These are phyloP conservation scores for Engystomops pustulosus DNA, from an alignment of 2,113 vertebrate genomes.

Conservation along the genomic window DNA sequence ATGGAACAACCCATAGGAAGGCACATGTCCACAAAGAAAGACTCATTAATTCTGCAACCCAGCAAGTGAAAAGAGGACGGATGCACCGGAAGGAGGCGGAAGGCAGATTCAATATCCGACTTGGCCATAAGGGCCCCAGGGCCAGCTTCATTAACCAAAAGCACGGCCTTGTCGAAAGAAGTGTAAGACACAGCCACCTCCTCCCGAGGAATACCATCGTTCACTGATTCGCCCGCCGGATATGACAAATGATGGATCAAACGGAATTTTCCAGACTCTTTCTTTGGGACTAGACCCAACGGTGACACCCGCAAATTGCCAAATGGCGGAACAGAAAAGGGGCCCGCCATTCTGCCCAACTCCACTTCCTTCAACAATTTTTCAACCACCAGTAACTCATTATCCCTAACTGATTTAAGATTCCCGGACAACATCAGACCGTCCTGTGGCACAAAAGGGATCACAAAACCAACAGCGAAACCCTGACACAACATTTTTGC, in stretches of 20 bases:
- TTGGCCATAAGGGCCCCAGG: neutral
- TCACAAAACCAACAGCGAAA: neutral
- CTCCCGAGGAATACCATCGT: neutral
- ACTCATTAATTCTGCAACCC: neutral
- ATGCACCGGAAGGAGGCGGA: neutral
- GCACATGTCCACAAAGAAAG: neutral
- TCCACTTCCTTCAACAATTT: neutral
- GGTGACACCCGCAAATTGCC: neutral
- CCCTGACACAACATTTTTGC: no score
- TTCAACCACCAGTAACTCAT: no score
- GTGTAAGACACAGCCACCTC: neutral
- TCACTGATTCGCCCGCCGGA: neutral
- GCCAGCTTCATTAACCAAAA: neutral
- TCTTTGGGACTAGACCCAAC: no score
- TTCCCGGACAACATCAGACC: no score
- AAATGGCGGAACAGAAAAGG: neutral
- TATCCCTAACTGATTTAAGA: no score
- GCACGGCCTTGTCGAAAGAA: neutral
- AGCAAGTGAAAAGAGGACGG: neutral
- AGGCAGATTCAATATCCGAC: neutral
- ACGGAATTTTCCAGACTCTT: no score
- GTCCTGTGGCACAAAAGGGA: neutral
- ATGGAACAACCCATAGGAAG: neutral
- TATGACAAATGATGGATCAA: neutral
- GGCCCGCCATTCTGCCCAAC: neutral